Evolutionary conservation across 2,797 vertebrate genomes (phyloP).

Genomic region (Melanotaenia boesemani): DNA sequence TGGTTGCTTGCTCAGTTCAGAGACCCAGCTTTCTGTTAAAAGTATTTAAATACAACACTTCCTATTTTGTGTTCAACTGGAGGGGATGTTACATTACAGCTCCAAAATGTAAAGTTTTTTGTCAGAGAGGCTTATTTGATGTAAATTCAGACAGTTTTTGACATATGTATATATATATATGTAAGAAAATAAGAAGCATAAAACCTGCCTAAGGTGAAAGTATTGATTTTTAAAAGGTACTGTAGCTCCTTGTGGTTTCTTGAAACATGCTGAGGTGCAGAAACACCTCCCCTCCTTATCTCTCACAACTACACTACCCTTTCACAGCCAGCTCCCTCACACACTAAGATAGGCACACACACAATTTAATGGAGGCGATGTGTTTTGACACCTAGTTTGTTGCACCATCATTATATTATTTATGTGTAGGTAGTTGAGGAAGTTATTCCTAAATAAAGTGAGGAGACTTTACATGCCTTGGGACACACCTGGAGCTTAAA

Average conservation of each 20-base stretch:
- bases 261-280: conserved; percentile 60
- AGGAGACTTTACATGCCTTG: conserved; percentile 27
- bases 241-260: conserved; percentile 58
- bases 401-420: conserved; percentile 40
- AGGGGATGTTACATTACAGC: conserved; percentile 3
- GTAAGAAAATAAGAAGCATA: conserved; percentile 37
- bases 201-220: conserved; percentile 61
- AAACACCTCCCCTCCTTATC: conserved; percentile 28
- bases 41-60: conserved; percentile 6
- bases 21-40: neutral
- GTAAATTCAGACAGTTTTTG: conserved; percentile 31
- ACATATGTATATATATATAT: conserved; percentile 18
- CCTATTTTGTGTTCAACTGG: conserved; percentile 4
- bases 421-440: conserved; percentile 12
- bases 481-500: conserved; percentile 36
- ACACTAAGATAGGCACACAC: conserved; percentile 6
- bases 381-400: conserved; percentile 20
- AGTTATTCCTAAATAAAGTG: conserved; percentile 41
- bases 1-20: conserved; percentile 16
- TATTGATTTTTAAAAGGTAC: conserved; percentile 72
- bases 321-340: conserved; percentile 4
- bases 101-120: conserved; percentile 43
- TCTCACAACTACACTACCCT: conserved; percentile 24
- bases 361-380: conserved; percentile 16
- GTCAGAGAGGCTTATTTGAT: conserved; percentile 33